phyloP scores from a whole-genome alignment of 1,140 invertebrate species.

The Lepeophtheirus salmonis region DNA sequence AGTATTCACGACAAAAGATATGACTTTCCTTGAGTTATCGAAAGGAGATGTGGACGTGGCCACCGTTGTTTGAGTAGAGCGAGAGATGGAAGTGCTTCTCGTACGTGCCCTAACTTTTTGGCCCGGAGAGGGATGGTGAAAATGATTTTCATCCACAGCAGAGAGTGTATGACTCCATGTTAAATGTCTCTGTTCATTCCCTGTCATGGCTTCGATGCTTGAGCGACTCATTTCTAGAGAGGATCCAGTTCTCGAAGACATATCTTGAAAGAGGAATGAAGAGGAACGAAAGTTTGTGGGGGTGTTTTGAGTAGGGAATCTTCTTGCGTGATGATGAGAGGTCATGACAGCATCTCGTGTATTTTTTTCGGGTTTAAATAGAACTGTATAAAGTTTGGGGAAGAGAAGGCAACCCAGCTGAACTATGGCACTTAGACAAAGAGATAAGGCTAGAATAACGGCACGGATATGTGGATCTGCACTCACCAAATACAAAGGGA shows the following conservation, averaged over 20 bases:
- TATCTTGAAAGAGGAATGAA: neutral
- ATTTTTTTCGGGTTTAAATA: constrained; percentile 46
- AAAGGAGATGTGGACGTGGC: too few species aligned
- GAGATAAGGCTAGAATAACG: constrained; percentile 35
- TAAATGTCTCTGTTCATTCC: neutral
- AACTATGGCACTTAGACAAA: constrained; percentile 33
- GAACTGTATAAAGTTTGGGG: constrained; percentile 42
- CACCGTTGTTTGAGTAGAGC: neutral
- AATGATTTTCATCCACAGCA: neutral
- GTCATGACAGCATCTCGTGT: constrained; percentile 40
- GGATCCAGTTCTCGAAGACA: neutral
- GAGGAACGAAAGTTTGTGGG: neutral
- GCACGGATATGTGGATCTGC: constrained; percentile 31
- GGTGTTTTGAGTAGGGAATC: neutral
- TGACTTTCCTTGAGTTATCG: neutral
- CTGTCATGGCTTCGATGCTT: neutral
- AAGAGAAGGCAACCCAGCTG: constrained; percentile 38
- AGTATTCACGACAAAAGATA: neutral
- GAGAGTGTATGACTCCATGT: neutral
- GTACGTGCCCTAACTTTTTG: neutral
- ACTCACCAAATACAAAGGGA: constrained; percentile 46
- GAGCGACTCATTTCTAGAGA: neutral
- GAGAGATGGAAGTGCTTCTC: neutral
- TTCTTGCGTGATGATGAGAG: constrained; percentile 21
- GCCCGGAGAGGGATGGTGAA: neutral